Conservation (phyloP, 2,888 invertebrate species). For the Pandemis heparana region DNA sequence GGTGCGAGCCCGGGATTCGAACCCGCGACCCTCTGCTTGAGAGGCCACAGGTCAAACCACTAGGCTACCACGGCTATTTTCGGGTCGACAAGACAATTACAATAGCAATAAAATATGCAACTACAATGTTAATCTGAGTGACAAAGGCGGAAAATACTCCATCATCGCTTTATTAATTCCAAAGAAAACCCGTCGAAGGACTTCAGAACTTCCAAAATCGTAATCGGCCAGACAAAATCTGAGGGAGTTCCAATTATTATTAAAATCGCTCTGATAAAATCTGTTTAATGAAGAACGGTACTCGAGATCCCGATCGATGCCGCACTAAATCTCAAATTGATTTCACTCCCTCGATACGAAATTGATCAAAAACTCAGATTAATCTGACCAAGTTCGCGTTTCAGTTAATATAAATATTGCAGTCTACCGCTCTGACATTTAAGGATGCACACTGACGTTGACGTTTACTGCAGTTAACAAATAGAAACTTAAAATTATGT, state of each 20-base stretch:
- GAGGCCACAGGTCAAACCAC: too few relatives aligned
- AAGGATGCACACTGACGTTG: neutral
- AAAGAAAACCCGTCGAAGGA: slow-evolving; percentile 62
- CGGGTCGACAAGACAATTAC: too few relatives aligned
- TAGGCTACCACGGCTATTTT: too few relatives aligned
- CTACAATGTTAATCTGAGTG: neutral
- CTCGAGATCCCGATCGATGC: slow-evolving; percentile 70
- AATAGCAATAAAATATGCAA: neutral
- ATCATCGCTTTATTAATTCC: slow-evolving; percentile 45
- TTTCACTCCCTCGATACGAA: slow-evolving; percentile 76
- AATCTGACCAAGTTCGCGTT: slow-evolving; percentile 25
- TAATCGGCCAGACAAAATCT: slow-evolving; percentile 75
- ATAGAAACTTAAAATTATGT: too few relatives aligned
- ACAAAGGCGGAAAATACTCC: slow-evolving; percentile 35
- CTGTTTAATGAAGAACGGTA: slow-evolving; percentile 83
- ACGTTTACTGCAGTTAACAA: too few relatives aligned
- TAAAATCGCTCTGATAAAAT: slow-evolving; percentile 81
- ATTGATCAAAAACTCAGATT: slow-evolving; percentile 72
- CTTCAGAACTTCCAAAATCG: slow-evolving; percentile 66
- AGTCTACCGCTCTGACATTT: neutral
- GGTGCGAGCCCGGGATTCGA: too few relatives aligned
- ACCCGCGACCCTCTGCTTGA: too few relatives aligned
- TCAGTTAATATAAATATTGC: slow-evolving; percentile 14
- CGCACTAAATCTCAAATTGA: slow-evolving; percentile 75
- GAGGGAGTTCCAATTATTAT: slow-evolving; percentile 78